Conservation (phyloP, 2,113 vertebrate genomes). For the Phrynocephalus versicolor region DNA sequence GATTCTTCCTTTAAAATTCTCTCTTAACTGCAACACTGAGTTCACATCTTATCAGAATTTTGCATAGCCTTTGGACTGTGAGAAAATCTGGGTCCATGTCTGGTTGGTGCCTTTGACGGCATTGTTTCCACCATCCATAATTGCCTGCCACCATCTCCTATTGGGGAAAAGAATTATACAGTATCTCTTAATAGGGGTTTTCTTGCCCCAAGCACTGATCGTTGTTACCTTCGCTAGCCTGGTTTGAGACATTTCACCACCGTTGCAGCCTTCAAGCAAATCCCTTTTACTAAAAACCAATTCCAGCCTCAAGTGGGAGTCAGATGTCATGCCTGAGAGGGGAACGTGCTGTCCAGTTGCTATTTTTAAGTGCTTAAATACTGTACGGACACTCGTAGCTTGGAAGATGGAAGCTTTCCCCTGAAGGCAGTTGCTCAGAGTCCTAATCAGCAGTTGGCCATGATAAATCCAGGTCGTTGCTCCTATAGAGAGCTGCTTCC, state of each 20-base stretch:
- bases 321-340: conserved; percentile 49
- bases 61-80: conserved; percentile 43
- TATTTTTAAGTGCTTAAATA: conserved; percentile 53
- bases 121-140: not conserved
- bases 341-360: conserved; percentile 45
- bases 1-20: not conserved
- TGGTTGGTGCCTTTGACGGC: conserved; percentile 42
- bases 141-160: conserved; percentile 7
- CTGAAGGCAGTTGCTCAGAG: not conserved
- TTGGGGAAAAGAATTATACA: not conserved
- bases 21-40: conserved; percentile 38
- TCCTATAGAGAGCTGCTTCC: not conserved
- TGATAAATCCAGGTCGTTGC: not conserved
- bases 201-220: not conserved
- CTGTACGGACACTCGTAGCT: not conserved
- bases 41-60: conserved; percentile 32
- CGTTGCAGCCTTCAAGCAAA: accelerated
- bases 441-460: not conserved
- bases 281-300: not conserved
- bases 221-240: conserved; percentile 45
- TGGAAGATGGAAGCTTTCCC: not conserved
- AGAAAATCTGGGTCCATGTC: conserved; percentile 32
- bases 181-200: conserved; percentile 50
- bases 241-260: conserved; percentile 15
- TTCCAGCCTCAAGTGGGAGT: conserved; percentile 29